Conservation (phyloP, 2,113 vertebrate genomes). For the Larimichthys polyactis region DNA sequence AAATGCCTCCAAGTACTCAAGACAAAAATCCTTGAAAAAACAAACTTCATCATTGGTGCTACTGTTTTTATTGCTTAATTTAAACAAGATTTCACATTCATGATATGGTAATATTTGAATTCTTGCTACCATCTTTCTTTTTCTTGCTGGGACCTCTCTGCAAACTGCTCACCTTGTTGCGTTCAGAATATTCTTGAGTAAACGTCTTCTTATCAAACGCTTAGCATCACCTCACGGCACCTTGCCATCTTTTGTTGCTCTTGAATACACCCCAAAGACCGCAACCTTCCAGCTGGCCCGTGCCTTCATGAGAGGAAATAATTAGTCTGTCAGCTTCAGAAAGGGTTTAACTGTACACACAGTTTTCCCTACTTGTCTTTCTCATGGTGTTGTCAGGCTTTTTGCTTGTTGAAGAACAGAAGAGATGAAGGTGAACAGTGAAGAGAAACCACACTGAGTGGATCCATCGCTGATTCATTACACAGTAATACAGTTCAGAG, state of each 20-base stretch:
- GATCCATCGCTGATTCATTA: conserved; percentile 33
- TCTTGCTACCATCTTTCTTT: neutral
- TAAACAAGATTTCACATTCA: neutral
- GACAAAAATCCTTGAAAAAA: neutral
- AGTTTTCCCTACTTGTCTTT: neutral
- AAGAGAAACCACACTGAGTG: neutral
- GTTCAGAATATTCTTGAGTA: neutral
- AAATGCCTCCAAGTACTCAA: neutral
- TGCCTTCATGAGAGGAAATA: neutral
- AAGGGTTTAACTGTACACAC: neutral
- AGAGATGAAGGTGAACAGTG: neutral
- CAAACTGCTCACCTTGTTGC: neutral
- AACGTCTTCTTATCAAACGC: neutral
- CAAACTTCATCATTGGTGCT: neutral
- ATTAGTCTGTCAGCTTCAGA: neutral
- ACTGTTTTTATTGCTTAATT: neutral
- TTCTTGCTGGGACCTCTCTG: neutral
- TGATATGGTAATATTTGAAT: neutral
- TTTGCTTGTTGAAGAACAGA: neutral
- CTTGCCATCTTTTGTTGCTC: neutral
- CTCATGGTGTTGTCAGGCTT: neutral
- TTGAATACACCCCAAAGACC: conserved; percentile 12
- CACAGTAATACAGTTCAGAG: neutral
- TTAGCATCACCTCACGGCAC: neutral
- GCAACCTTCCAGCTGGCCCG: neutral